Percentiles rank a stretch among this genome's conserved stretches.
phyloP scores from a whole-genome alignment of 2,113 vertebrate genomes.

The Anguilla rostrata region DNA sequence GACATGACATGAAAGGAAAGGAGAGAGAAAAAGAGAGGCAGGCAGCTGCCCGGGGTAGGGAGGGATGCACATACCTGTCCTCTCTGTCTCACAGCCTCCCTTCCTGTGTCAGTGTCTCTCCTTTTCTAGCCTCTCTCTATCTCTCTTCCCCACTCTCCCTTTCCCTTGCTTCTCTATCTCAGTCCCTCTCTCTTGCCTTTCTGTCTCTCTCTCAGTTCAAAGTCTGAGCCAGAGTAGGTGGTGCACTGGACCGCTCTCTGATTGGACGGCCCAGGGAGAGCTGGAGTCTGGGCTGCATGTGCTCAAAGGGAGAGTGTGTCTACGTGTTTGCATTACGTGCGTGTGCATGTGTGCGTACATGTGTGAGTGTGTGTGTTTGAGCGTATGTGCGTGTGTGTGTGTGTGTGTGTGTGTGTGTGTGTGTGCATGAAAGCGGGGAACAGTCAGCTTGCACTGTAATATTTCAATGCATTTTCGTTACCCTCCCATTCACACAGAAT shows the following conservation, averaged over 20 bases:
- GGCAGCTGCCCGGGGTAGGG: not conserved
- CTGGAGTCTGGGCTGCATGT: not conserved
- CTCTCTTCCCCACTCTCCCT: not conserved
- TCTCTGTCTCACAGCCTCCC: not conserved
- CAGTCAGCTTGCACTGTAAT: too few species aligned
- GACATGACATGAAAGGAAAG: not conserved
- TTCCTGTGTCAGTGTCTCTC: not conserved
- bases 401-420: too few species aligned
- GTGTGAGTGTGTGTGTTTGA: too few species aligned
- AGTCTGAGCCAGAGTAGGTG: not conserved
- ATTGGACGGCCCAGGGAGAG: slow-evolving; percentile 3
- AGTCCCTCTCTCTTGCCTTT: not conserved
- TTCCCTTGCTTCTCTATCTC: not conserved
- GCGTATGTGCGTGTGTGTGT: too few species aligned
- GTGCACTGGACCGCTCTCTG: not conserved
- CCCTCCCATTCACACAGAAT: not conserved
- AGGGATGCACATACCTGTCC: not conserved
- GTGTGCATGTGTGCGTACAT: too few species aligned
- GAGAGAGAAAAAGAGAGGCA: not conserved
- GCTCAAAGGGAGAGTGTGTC: not conserved
- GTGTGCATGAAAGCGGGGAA: not conserved
- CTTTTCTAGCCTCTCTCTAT: not conserved
- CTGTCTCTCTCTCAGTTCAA: not conserved
- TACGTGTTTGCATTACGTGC: too few species aligned
- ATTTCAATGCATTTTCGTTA: too few species aligned